phyloP scores from a whole-genome alignment of 64 coral and sea anemone species.

The Stylophora pistillata region DNA sequence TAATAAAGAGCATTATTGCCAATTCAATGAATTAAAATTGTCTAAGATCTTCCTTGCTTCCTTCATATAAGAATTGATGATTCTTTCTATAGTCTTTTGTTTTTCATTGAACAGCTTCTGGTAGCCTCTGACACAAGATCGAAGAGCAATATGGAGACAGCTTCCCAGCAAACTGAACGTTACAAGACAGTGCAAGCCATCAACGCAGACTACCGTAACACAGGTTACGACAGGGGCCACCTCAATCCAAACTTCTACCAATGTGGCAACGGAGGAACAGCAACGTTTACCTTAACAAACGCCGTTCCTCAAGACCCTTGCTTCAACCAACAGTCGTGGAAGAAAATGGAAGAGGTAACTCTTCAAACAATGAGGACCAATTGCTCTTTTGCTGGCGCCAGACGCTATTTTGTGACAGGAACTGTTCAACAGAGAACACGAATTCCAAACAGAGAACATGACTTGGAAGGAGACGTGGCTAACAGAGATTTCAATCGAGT shows the following conservation, averaged over 20 bases:
- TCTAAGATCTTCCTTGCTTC: no score
- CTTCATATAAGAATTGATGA: no score
- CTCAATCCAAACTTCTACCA: slow-evolving; percentile 57
- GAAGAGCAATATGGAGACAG: neutral
- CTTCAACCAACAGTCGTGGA: slow-evolving; percentile 35
- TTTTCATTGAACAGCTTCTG: neutral
- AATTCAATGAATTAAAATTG: no score
- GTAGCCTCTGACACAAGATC: neutral
- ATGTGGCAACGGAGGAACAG: neutral
- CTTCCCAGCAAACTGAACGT: neutral
- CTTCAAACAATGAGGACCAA: neutral
- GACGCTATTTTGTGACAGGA: neutral
- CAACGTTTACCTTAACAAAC: slow-evolving; percentile 34
- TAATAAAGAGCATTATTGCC: no score
- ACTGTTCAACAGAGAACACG: neutral
- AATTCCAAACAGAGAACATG: no score
- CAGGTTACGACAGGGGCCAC: slow-evolving; percentile 34
- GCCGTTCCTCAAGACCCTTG: slow-evolving; percentile 37
- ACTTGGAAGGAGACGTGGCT: no score
- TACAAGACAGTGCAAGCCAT: neutral
- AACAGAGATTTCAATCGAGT: neutral
- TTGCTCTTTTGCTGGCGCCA: neutral
- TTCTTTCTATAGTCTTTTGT: neutral
- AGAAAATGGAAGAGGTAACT: neutral
- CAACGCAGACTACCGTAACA: slow-evolving; percentile 17